These are phyloP conservation scores for Phenganax subtilis DNA, from an alignment of 92 coral and sea anemone genomes.

Conservation along the genomic window DNA sequence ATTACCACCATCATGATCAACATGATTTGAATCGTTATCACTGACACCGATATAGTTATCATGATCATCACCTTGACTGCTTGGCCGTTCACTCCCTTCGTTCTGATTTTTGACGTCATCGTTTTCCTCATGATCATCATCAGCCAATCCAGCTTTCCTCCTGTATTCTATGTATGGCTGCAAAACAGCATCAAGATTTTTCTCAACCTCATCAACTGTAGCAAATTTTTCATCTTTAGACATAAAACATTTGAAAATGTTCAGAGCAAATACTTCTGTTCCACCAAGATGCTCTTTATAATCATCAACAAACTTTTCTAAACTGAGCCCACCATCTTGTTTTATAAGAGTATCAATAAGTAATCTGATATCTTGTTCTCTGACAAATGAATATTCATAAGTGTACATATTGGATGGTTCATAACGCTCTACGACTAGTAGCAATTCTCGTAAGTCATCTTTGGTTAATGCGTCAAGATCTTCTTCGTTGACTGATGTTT, in stretches of 20 bases:
- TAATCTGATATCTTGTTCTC: slow-evolving; percentile 49
- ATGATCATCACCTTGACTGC: slow-evolving; percentile 1
- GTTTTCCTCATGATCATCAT: slow-evolving; percentile 44
- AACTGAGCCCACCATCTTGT: slow-evolving; percentile 44
- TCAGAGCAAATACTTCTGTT: slow-evolving; percentile 49
- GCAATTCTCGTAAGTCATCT: slow-evolving; percentile 57
- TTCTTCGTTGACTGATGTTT: slow-evolving; percentile 48
- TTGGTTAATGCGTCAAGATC: slow-evolving; percentile 55
- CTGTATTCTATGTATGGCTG: slow-evolving; percentile 31
- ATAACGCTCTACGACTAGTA: slow-evolving; percentile 61
- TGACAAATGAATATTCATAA: slow-evolving; percentile 71
- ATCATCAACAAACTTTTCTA: slow-evolving; percentile 47
- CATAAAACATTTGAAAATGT: slow-evolving; percentile 38
- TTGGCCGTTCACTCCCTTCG: no score
- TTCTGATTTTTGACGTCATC: background rate
- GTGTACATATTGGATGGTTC: slow-evolving; percentile 76
- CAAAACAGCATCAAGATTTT: slow-evolving; percentile 28
- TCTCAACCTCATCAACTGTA: slow-evolving; percentile 33
- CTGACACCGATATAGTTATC: background rate
- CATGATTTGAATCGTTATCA: background rate
- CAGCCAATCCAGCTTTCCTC: slow-evolving; percentile 45
- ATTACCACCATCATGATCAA: slow-evolving; percentile 9
- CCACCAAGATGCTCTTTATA: slow-evolving; percentile 55
- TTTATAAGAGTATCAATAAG: slow-evolving; percentile 32
- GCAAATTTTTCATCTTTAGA: slow-evolving; percentile 10